A percentile compares a stretch with the other conserved stretches of the same genome.
Conservation (phyloP, 2,113 vertebrate species). For the Trogon melanurus region DNA sequence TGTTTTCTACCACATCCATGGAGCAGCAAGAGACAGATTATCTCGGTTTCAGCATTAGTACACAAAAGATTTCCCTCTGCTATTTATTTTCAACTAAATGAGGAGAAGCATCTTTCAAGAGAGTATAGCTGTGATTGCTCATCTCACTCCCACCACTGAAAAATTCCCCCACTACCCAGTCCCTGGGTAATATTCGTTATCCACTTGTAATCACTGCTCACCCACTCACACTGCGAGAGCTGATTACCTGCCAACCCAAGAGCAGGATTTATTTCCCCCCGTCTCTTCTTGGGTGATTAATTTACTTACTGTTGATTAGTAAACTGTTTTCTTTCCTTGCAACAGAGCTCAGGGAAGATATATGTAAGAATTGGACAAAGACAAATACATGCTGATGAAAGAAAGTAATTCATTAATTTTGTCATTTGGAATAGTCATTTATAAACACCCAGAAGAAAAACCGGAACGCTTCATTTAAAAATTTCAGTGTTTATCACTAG, state of each 20-base stretch:
- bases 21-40: not conserved
- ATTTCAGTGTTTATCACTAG: not conserved
- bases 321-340: slow-evolving; percentile 30
- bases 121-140: not conserved
- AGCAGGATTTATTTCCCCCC: slow-evolving; percentile 36
- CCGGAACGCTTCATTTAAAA: not conserved
- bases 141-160: slow-evolving; percentile 22
- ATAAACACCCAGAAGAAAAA: slow-evolving; percentile 28
- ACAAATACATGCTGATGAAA: slow-evolving; percentile 32
- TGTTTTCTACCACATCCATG: not conserved
- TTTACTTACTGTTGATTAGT: slow-evolving; percentile 22
- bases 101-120: slow-evolving; percentile 3
- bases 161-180: not conserved
- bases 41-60: not conserved
- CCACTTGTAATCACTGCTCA: slow-evolving; percentile 14
- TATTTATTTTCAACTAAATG: slow-evolving; percentile 8
- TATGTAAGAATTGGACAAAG: not conserved
- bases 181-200: slow-evolving; percentile 31
- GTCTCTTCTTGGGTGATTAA: slow-evolving; percentile 16
- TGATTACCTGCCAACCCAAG: slow-evolving; percentile 52
- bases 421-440: slow-evolving; percentile 8
- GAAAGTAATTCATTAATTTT: slow-evolving; percentile 40
- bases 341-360: slow-evolving; percentile 1
- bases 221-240: not conserved
- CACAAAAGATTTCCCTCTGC: not conserved